A percentile compares a stretch with the other conserved stretches of the same genome.
These are phyloP conservation scores for Busseola fusca DNA, from an alignment of 2,888 invertebrate genomes.

Conservation along the genomic window DNA sequence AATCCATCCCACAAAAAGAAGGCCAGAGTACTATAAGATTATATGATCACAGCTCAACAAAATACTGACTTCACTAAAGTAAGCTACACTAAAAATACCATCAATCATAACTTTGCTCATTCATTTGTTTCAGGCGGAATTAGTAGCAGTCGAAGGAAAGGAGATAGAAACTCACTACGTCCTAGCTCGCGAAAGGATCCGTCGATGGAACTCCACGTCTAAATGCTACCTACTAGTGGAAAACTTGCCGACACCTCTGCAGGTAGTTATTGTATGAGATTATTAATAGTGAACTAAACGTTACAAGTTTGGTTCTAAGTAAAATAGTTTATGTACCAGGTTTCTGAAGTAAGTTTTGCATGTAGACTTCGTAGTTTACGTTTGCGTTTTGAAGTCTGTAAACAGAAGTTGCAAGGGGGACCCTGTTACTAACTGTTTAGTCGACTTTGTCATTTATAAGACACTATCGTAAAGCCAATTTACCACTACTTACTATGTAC, in stretches of 20 bases:
- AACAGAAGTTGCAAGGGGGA: neutral
- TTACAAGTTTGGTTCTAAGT: constrained; percentile 12
- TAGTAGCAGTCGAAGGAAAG: constrained; percentile 91
- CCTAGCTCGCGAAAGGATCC: constrained; percentile 90
- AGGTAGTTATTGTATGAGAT: too few relatives aligned
- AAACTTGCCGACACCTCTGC: constrained; percentile 90
- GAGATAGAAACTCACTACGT: constrained; percentile 92
- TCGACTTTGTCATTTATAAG: neutral
- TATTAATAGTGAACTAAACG: constrained; percentile 17
- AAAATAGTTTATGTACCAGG: constrained; percentile 18
- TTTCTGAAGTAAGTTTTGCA: constrained; percentile 9
- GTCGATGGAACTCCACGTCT: constrained; percentile 91
- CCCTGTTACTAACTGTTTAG: neutral
- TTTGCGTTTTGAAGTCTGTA: constrained; percentile 28
- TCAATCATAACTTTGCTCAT: constrained; percentile 41
- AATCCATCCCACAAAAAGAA: neutral
- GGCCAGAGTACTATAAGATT: neutral
- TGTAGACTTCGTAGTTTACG: constrained; percentile 23
- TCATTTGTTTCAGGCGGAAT: constrained; percentile 88
- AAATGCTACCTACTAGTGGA: constrained; percentile 91
- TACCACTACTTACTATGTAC: neutral
- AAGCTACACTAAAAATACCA: neutral
- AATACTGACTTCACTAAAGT: neutral
- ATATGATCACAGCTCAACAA: neutral
- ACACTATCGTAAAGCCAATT: neutral